Conservation (phyloP, 2,888 invertebrate species). For the Lasioglossum villosulum region DNA sequence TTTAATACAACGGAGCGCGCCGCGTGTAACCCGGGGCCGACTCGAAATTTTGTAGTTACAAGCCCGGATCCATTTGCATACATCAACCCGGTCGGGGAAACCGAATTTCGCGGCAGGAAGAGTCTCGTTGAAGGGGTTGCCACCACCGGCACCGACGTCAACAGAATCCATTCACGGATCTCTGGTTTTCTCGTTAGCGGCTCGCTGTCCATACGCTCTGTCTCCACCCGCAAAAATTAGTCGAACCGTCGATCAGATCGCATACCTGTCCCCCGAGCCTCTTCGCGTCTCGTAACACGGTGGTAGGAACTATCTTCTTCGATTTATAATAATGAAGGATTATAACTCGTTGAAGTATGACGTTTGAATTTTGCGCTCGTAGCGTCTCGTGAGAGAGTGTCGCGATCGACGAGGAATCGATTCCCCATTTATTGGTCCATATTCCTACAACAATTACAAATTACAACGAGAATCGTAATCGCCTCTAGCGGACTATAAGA, state of each 20-base stretch:
- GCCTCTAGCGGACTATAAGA: no score
- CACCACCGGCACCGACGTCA: constrained; percentile 30
- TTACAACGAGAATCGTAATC: not conserved
- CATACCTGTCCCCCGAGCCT: not conserved
- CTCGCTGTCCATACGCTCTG: not conserved
- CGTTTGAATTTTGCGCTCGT: no score
- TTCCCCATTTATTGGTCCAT: no score
- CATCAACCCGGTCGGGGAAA: constrained; percentile 28
- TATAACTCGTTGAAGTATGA: no score
- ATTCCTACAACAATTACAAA: no score
- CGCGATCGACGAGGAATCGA: no score
- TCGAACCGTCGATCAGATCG: not conserved
- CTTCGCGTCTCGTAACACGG: not conserved
- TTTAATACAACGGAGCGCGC: constrained; percentile 5
- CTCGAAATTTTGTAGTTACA: constrained; percentile 56
- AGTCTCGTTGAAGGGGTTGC: constrained; percentile 29
- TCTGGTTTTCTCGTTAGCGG: constrained; percentile 56
- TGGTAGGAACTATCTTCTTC: not conserved
- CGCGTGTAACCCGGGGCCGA: constrained; percentile 23
- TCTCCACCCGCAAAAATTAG: not conserved
- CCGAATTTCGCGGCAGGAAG: constrained; percentile 46
- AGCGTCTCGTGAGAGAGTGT: no score
- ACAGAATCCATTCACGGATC: constrained; percentile 56
- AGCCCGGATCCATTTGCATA: constrained; percentile 52
- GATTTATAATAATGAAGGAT: not conserved